Evolutionary conservation across 2,888 invertebrate genomes (phyloP).

Genomic region (Ormyrus labotus): DNA sequence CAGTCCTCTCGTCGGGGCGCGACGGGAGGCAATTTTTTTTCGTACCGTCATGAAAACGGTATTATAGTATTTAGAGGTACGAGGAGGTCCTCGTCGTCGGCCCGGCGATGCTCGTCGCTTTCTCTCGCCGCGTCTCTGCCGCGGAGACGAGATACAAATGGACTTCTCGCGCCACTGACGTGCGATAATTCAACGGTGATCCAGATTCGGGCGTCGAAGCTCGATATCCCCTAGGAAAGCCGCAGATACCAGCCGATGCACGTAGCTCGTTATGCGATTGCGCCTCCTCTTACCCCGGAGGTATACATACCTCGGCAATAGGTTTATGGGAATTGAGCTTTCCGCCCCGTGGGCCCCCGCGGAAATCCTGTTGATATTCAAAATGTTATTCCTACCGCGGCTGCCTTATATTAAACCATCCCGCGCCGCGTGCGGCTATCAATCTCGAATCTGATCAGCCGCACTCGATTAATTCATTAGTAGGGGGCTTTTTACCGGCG

Average conservation of each 20-base stretch:
- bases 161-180: slow-evolving; percentile 15
- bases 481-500: too few species aligned
- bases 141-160: slow-evolving; percentile 2
- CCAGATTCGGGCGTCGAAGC: slow-evolving; percentile 28
- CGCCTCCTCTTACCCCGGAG: neutral
- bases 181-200: slow-evolving; percentile 38
- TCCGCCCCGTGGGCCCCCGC: neutral
- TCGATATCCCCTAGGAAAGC: too few species aligned
- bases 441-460: neutral
- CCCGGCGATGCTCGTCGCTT: neutral
- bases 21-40: too few species aligned
- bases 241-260: slow-evolving; percentile 11
- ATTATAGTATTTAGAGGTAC: too few species aligned
- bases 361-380: slow-evolving; percentile 48
- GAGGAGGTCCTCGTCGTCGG: neutral
- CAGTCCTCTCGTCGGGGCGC: too few species aligned
- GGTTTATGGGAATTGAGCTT: slow-evolving; percentile 22
- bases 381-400: slow-evolving; percentile 31
- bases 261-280: slow-evolving; percentile 40
- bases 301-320: neutral
- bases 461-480: neutral
- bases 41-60: too few species aligned
- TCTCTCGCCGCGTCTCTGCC: too few species aligned
- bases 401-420: neutral
- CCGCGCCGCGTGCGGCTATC: neutral